Evolutionary conservation across 2,888 invertebrate species (phyloP).

Genomic region (Dorcus parallelipipedus): DNA sequence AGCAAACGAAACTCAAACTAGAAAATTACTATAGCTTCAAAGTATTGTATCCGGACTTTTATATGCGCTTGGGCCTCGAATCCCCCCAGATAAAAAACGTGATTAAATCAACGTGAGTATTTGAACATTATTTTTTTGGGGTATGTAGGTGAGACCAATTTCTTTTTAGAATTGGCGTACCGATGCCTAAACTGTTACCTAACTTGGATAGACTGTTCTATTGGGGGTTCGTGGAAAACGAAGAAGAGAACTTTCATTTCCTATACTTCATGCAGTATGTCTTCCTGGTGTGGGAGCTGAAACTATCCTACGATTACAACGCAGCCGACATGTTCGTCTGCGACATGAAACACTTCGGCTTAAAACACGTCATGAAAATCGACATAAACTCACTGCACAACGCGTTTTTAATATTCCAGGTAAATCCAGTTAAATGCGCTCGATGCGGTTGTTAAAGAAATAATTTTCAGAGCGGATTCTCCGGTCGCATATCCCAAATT

Average conservation of each 20-base stretch:
- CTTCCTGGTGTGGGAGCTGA: background rate
- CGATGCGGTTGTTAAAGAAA: no score
- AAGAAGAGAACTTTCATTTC: background rate
- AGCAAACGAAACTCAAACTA: conserved; percentile 7
- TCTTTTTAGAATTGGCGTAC: background rate
- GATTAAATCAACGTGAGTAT: background rate
- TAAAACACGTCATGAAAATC: background rate
- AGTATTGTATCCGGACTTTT: background rate
- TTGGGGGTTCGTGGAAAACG: background rate
- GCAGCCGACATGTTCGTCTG: background rate
- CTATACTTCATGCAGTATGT: background rate
- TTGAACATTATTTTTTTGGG: background rate
- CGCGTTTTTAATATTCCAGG: background rate
- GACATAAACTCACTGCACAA: background rate
- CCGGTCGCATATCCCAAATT: background rate
- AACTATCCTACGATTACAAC: background rate
- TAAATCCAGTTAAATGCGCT: background rate
- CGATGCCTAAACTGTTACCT: background rate
- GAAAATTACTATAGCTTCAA: conserved; percentile 7
- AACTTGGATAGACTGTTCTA: background rate
- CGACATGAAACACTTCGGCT: background rate
- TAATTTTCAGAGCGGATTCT: background rate
- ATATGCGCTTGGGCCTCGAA: background rate
- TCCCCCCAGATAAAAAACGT: background rate
- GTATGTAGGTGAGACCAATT: no score